A percentile compares a stretch with the other conserved stretches of the same genome.
Conservation (phyloP, 2,888 invertebrate genomes). For the Caenorhabditis plicata region DNA sequence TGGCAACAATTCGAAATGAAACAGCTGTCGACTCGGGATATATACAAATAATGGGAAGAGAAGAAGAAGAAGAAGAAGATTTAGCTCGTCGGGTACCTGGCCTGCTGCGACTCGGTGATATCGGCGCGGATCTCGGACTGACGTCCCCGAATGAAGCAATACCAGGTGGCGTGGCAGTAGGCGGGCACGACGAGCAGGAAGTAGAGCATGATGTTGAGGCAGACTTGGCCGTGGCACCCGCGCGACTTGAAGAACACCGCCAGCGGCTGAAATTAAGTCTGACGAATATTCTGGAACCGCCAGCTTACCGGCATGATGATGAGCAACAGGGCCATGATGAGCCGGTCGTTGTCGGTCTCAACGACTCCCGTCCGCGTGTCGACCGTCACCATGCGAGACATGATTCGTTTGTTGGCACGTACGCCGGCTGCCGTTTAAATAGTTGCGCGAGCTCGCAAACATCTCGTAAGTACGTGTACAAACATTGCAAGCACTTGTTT, state of each 20-base stretch:
- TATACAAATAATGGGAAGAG: too few relatives aligned
- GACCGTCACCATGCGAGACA: slow-evolving; percentile 20
- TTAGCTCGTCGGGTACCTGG: too few relatives aligned
- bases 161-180: slow-evolving; percentile 25
- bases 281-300: not conserved
- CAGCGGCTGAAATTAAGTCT: slow-evolving; percentile 16
- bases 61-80: too few relatives aligned
- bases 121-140: slow-evolving; percentile 24
- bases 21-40: too few relatives aligned
- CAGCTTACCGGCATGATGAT: slow-evolving; percentile 25
- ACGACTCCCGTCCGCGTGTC: slow-evolving; percentile 21
- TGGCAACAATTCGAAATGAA: too few relatives aligned
- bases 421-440: too few relatives aligned
- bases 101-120: slow-evolving; percentile 6
- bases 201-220: slow-evolving; percentile 21
- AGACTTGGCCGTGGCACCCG: slow-evolving; percentile 16
- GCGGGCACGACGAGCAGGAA: slow-evolving; percentile 21
- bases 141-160: slow-evolving; percentile 24
- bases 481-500: too few relatives aligned
- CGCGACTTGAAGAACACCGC: slow-evolving; percentile 30
- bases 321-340: slow-evolving; percentile 26
- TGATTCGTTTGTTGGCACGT: too few relatives aligned
- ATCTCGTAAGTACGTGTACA: too few relatives aligned
- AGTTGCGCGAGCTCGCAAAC: too few relatives aligned
- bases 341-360: slow-evolving; percentile 28